Conservation (phyloP, 2,888 invertebrate species). For the Mechanitis mazaeus region DNA sequence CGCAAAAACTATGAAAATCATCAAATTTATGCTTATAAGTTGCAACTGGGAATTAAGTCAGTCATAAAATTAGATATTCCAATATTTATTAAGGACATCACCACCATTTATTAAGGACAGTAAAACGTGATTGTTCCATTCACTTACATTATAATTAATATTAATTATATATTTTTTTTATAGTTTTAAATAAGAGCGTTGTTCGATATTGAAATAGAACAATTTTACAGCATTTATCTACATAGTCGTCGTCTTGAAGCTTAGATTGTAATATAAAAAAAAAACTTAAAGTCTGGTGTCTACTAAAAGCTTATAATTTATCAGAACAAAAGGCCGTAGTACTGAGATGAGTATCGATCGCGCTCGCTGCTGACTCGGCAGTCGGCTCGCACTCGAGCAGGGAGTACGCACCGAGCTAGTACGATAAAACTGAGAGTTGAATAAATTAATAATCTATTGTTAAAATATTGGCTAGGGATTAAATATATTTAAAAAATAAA, state of each 20-base stretch:
- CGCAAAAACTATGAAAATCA: too few relatives aligned
- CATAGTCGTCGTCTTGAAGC: background rate
- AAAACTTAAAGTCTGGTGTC: conserved; percentile 1
- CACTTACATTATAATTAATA: too few relatives aligned
- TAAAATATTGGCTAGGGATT: background rate
- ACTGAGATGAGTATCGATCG: conserved; percentile 63
- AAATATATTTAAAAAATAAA: background rate
- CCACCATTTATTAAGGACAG: too few relatives aligned
- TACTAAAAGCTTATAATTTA: conserved; percentile 30
- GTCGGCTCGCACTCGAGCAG: conserved; percentile 32
- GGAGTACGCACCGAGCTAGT: conserved; percentile 31
- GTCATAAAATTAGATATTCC: too few relatives aligned
- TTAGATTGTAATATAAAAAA: background rate
- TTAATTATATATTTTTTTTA: background rate
- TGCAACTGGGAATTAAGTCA: too few relatives aligned
- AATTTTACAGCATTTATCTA: background rate
- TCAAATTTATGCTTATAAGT: too few relatives aligned
- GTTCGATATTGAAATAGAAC: too few relatives aligned
- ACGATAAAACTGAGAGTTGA: conserved; percentile 6
- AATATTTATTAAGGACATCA: too few relatives aligned
- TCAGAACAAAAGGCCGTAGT: conserved; percentile 46
- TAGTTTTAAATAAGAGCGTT: background rate
- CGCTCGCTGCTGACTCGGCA: conserved; percentile 58
- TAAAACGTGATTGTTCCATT: too few relatives aligned
- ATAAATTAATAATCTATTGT: background rate